Evolutionary conservation across 1,140 invertebrate genomes (phyloP), one percentile per base, ranked within the genome.

Genomic region (Aphelinus atriplicis): DNA sequence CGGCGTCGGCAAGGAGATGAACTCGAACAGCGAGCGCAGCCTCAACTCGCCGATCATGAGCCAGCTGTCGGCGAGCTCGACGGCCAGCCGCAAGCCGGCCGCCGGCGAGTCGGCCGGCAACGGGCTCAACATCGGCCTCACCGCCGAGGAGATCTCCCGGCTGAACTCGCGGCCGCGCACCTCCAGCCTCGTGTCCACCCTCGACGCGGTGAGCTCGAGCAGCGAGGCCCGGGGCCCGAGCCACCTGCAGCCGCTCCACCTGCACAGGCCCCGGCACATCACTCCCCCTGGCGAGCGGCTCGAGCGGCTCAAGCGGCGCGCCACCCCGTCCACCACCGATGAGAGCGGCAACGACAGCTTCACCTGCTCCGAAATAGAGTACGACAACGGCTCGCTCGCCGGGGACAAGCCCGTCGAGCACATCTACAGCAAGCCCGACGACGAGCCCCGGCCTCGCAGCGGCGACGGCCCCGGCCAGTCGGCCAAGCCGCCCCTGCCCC

Each of bases 281-380:
- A 92, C 92, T 0, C 91, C 92, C 51, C 91, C 91, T 4, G 26
- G 26, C 26, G 26, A 26, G 26, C 26, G 26, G 26, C 26, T 26
- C 26, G 93, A 94, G 80, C 80, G 86, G 63, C 79, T 87, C 6
- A 93, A 94, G 64, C 91, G 93, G 78, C 83, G 90, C 58, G 93
- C 93, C 82, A 95, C 94, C 1, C 26, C 26, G 26, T 96, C 95
- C 3, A 96, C 95, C 1, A 96, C 96, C 4, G 96, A 98, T 82
- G 96, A 98, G 84, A 97, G 95, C 84, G 96, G 95, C 3, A 97
- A 98, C 87, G 97, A 99, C 83, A 98, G 96, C 76, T 99, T 98
- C 88, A 98, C 97, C 0, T 98, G 97, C 87, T 98, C 97, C 1
- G 97, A 99, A 89, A 98, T 98, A 83, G 97, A 99, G 85, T 98